Conservation (phyloP, 2,888 invertebrate species). For the Lithophane socia region DNA sequence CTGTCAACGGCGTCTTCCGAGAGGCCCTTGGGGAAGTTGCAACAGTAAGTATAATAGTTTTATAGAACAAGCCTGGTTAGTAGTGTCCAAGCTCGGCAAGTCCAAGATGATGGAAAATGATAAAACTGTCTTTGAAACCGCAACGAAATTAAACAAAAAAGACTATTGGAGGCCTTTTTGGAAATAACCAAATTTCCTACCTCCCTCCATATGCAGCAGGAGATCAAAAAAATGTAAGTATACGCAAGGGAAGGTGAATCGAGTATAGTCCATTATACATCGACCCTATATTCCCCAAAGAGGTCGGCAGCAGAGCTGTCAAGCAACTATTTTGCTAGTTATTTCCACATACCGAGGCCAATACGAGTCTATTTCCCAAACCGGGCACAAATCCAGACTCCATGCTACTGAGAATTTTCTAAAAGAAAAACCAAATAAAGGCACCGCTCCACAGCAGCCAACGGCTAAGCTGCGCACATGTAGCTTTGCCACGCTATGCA, state of each 20-base stretch:
- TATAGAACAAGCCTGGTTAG: no score
- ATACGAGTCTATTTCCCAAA: not conserved
- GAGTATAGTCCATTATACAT: not conserved
- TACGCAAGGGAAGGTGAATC: not conserved
- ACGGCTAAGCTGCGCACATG: not conserved
- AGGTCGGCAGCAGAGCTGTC: not conserved
- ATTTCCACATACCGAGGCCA: not conserved
- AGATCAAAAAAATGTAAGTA: not conserved
- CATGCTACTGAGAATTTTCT: not conserved
- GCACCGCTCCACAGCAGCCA: not conserved
- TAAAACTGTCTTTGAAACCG: not conserved
- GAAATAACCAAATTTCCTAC: not conserved
- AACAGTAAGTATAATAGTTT: slow-evolving; percentile 71
- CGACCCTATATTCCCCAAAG: not conserved
- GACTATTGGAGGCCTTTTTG: not conserved
- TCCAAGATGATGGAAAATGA: not conserved
- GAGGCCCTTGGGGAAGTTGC: slow-evolving; percentile 55
- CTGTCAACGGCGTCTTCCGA: slow-evolving; percentile 59
- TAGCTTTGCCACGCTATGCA: not conserved
- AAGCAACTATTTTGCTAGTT: not conserved
- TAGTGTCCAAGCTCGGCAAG: not conserved
- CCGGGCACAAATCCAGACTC: not conserved
- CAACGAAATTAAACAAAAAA: not conserved
- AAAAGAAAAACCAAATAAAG: not conserved
- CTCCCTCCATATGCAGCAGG: not conserved